Evolutionary conservation across 2,113 vertebrate genomes (phyloP).

Genomic region (Amphilophus citrinellus): DNA sequence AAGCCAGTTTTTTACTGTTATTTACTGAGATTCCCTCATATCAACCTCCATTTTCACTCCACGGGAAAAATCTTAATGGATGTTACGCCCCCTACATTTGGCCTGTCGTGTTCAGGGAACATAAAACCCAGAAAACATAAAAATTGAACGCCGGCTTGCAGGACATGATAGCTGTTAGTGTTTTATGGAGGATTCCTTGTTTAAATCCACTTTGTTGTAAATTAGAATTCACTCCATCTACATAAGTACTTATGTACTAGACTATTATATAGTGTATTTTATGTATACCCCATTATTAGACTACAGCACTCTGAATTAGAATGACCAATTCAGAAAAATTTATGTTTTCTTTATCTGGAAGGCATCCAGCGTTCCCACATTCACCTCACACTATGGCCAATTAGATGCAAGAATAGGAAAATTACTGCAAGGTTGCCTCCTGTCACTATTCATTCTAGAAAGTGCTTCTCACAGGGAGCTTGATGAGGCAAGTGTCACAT

Average conservation of each 20-base stretch:
- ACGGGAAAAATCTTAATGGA: neutral
- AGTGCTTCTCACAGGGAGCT: slow-evolving; percentile 45
- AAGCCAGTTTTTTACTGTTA: neutral
- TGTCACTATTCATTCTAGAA: slow-evolving; percentile 64
- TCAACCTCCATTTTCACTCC: slow-evolving; percentile 6
- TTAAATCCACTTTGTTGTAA: slow-evolving; percentile 25
- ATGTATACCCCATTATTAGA: slow-evolving; percentile 13
- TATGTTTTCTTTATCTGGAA: slow-evolving; percentile 40
- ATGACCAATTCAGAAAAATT: slow-evolving; percentile 36
- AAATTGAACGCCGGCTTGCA: neutral
- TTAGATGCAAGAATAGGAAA: slow-evolving; percentile 70
- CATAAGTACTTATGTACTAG: neutral
- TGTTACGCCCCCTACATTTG: neutral
- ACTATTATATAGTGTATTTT: slow-evolving; percentile 18
- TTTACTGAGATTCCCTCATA: slow-evolving; percentile 5
- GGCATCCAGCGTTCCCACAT: slow-evolving; percentile 49
- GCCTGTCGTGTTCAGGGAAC: neutral
- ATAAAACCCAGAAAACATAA: slow-evolving; percentile 16
- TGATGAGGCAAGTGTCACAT: slow-evolving; percentile 54
- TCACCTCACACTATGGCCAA: slow-evolving; percentile 69
- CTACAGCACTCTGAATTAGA: slow-evolving; percentile 28
- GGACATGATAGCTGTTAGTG: neutral
- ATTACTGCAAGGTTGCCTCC: slow-evolving; percentile 66
- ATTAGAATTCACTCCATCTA: slow-evolving; percentile 4
- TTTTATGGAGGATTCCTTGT: neutral